Evolutionary conservation across 2,888 invertebrate species (phyloP), one percentile per base, ranked within the genome.

Genomic region (Ormia ochracea): DNA sequence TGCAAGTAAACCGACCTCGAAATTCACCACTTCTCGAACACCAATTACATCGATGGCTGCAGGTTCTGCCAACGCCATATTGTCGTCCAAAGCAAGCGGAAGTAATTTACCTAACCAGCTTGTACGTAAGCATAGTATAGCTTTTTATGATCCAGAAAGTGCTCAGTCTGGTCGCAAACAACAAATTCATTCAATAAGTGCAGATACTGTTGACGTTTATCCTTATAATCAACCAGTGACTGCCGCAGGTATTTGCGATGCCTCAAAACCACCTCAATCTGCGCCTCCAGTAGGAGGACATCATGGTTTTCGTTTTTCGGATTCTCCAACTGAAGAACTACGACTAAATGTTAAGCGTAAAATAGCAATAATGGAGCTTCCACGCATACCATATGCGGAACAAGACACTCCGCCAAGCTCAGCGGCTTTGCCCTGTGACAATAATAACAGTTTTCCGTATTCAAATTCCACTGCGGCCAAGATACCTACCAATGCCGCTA

Each of bases 141-240:
- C 88, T 9, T 87, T 87, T 48, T 89, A 88, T 72, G 88, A 88
- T 83, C 88, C 89, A 48, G 87, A 88, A 48, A 88, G 88, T 65
- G 85, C 86, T 3, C 88, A 89, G 63, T 87, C 85, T 6, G 88
- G 88, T 12, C 85, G 88, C 31, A 86, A 88, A 45, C 88, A 88
- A 81, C 87, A 88, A 81, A 88, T 88, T 26, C 88, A 88, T 76
- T 88, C 88, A 14, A 88, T 88, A 28, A 88, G 88, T 54, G 88
- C 88, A 9, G 88, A 88, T 33, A 88, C 88, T 0, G 86, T 87
- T 36, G 88, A 88, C 43, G 85, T 88, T 17, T 85, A 88, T 83
- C 88, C 88, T 0, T 88, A 88, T 72, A 87, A 88, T 78, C 85
- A 87, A 66, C 82, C 81, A 4, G 23, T 81, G 50, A 75, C 75